Conservation (phyloP, 2,113 vertebrate genomes). For the Pedionomus torquatus region DNA sequence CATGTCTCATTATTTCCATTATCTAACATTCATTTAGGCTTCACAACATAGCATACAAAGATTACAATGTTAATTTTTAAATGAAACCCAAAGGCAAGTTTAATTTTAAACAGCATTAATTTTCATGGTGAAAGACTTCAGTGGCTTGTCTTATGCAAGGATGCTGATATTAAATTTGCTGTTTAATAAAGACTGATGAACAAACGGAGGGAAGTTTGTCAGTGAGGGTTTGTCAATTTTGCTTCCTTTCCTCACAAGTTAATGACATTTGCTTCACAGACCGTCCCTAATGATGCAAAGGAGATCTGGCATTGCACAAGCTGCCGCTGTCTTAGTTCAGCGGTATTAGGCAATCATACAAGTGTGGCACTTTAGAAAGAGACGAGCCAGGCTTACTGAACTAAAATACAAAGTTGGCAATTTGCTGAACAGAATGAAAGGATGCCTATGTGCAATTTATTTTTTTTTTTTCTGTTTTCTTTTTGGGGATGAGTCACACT, state of each 20-base stretch:
- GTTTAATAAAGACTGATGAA: slow-evolving; percentile 70
- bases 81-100: slow-evolving; percentile 41
- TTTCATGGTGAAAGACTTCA: slow-evolving; percentile 6
- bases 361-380: slow-evolving; percentile 20
- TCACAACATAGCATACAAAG: not conserved
- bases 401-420: slow-evolving; percentile 18
- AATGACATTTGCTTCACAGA: slow-evolving; percentile 63
- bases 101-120: slow-evolving; percentile 47
- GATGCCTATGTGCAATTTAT: not conserved
- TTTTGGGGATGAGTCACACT: not conserved
- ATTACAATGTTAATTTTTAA: slow-evolving; percentile 51
- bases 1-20: not conserved
- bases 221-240: slow-evolving; percentile 51
- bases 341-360: slow-evolving; percentile 2
- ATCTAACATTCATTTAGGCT: slow-evolving; percentile 9
- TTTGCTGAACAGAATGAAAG: slow-evolving; percentile 24
- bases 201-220: slow-evolving; percentile 49
- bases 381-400: not conserved
- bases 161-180: slow-evolving; percentile 47
- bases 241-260: slow-evolving; percentile 60
- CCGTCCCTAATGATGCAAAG: slow-evolving; percentile 54
- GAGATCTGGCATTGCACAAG: slow-evolving; percentile 12
- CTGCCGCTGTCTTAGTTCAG: slow-evolving; percentile 49
- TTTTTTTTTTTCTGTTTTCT: not conserved
- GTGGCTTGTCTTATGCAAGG: not conserved